Percentiles rank a stretch among this genome's conserved stretches.
Conservation (phyloP, 2,888 invertebrate species). For the Trichopria drosophilae region DNA sequence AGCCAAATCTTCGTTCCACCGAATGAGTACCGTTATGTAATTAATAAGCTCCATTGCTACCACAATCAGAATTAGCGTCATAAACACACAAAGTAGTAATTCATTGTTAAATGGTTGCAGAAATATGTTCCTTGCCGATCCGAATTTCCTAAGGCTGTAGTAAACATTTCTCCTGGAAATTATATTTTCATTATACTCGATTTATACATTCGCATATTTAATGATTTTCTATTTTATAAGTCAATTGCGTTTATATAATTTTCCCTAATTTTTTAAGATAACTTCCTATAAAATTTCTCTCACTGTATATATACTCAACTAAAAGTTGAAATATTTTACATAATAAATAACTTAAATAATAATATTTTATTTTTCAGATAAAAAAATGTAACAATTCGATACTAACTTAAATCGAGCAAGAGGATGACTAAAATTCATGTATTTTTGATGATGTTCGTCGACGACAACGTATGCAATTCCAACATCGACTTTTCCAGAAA, state of each 20-base stretch:
- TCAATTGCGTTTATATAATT: no score
- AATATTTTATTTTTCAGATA: no score
- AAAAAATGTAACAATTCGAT: constrained; percentile 3
- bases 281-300: no score
- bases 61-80: constrained; percentile 61
- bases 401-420: constrained; percentile 66
- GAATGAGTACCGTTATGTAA: constrained; percentile 47
- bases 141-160: constrained; percentile 66
- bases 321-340: no score
- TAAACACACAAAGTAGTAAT: constrained; percentile 62
- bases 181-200: no score
- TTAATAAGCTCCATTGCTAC: constrained; percentile 61
- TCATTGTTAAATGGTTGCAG: constrained; percentile 65
- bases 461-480: constrained; percentile 66
- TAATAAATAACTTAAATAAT: no score
- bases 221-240: no score
- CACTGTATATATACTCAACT: no score
- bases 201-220: no score
- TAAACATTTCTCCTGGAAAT: constrained; percentile 69
- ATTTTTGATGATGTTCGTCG: constrained; percentile 60
- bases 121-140: constrained; percentile 67
- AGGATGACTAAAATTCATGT: constrained; percentile 67
- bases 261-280: no score
- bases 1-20: constrained; percentile 50
- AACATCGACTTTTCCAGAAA: constrained; percentile 63